Evolutionary conservation across 2,888 invertebrate genomes (phyloP), one percentile per base, ranked within the genome.

Genomic region (Pilophorus perplexus): DNA sequence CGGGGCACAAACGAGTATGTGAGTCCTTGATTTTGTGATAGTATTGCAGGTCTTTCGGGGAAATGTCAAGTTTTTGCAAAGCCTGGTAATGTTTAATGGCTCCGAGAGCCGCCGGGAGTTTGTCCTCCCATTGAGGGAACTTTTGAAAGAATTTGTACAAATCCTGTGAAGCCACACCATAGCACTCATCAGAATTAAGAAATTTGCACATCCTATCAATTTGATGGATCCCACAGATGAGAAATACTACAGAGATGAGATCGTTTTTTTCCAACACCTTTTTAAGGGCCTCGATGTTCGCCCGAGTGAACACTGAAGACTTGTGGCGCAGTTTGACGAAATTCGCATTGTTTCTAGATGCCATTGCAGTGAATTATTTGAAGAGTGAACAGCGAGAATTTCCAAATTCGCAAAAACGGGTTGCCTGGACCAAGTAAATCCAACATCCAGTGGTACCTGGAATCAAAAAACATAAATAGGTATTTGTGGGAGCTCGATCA

Each of bases 181-280:
- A n/a, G 28, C 8, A 14, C 16, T 23, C 14, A 10, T 52, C 14
- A 52, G 10, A 6, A 27, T 27, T 4, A 52, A 12, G 25, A 52
- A 14, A 3, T n/a, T 23, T 8, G n/a, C 10, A 22, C 25, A 28
- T 20, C 3, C 16, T 16, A 5, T 16, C 4, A 8, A 33, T 23
- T 18, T 59, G 59, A 23, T 14, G 6, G 20, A n/a, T 27, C 5
- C 33, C 62, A 33, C 46, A 46, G 1, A 33, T 62, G 25, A 62
- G 20, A 18, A 62, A 62, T 3, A 33, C 22, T 18, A 62, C 12
- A 5, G 62, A 44, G 10, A 46, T 33, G 6, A 62, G 14, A 62
- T 62, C 62, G 14, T 1, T 10, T 2, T 22, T 6, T 46, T 62
- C 62, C 2, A 62, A 6, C 5, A 18, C 18, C 22, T 27, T 16